These are phyloP conservation scores for Grapholita molesta DNA, from an alignment of 1,140 invertebrate genomes.

Conservation along the genomic window DNA sequence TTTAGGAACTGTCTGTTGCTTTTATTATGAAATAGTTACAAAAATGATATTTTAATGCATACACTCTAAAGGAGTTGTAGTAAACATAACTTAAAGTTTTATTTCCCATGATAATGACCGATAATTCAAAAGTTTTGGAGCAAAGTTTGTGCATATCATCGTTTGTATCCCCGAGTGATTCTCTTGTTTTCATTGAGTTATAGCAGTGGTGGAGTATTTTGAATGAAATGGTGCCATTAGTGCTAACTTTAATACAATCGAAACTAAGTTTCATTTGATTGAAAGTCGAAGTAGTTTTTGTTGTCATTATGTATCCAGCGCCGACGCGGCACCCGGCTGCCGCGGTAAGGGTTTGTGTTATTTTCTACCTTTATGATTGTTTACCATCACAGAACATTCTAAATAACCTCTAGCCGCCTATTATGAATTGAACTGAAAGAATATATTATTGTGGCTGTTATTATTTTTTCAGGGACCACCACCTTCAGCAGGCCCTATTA, in stretches of 20 bases:
- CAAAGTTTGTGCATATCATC: conserved; percentile 77
- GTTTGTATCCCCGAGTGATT: conserved; percentile 55
- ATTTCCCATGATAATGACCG: conserved; percentile 64
- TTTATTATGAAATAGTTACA: conserved; percentile 38
- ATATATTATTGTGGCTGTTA: conserved; percentile 32
- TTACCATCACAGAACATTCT: neutral
- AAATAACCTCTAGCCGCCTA: neutral
- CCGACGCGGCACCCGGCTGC: conserved; percentile 68
- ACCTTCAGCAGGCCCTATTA: conserved; percentile 92
- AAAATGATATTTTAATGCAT: conserved; percentile 23
- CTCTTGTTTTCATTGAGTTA: conserved; percentile 56
- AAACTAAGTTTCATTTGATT: conserved; percentile 65
- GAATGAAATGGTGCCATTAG: conserved; percentile 56
- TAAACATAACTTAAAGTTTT: conserved; percentile 43
- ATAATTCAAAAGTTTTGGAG: conserved; percentile 67
- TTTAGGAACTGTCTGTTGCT: conserved; percentile 57
- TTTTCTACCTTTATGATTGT: conserved; percentile 39
- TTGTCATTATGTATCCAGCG: conserved; percentile 65
- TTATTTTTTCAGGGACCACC: conserved; percentile 87
- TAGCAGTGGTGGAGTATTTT: conserved; percentile 53
- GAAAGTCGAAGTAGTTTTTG: conserved; percentile 41
- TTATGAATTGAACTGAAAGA: conserved; percentile 13
- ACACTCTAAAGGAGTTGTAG: conserved; percentile 27
- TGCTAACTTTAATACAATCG: conserved; percentile 42
- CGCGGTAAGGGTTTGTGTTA: conserved; percentile 69